These are phyloP conservation scores for Apeira syringaria DNA, from an alignment of 2,888 invertebrate species.

Conservation along the genomic window DNA sequence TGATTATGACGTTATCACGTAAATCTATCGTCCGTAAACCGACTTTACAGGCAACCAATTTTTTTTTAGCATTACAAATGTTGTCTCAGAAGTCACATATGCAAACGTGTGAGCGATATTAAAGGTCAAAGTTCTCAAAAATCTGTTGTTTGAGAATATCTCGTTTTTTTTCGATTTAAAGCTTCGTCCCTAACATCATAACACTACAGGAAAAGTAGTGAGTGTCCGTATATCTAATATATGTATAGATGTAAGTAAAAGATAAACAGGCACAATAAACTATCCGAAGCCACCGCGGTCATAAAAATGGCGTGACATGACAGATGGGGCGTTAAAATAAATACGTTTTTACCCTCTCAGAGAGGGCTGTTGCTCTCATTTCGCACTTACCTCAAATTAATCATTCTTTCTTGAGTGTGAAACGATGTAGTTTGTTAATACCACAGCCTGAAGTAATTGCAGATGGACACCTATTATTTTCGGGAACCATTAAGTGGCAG, in stretches of 20 bases:
- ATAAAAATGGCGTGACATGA: conserved; percentile 37
- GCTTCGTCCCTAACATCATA: too few species aligned
- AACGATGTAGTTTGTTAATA: conserved; percentile 56
- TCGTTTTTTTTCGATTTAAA: too few species aligned
- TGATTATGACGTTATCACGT: too few species aligned
- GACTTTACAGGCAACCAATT: too few species aligned
- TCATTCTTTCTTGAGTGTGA: conserved; percentile 71
- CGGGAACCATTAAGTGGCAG: conserved; percentile 10
- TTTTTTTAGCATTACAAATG: too few species aligned
- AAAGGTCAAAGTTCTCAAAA: too few species aligned
- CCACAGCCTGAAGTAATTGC: conserved; percentile 14
- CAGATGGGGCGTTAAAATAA: conserved; percentile 49
- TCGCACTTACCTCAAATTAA: conserved; percentile 54
- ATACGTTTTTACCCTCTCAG: conserved; percentile 44
- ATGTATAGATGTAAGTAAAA: background rate
- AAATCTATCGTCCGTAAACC: too few species aligned
- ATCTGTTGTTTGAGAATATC: too few species aligned
- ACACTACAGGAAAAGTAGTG: too few species aligned
- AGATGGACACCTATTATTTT: conserved; percentile 16
- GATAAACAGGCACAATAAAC: conserved; percentile 12
- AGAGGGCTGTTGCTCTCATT: conserved; percentile 36
- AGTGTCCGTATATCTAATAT: too few species aligned
- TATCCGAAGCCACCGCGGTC: conserved; percentile 8
- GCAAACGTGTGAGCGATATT: too few species aligned
- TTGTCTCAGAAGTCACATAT: too few species aligned